phyloP scores from a whole-genome alignment of 2,113 vertebrate species.

The Bucco capensis region DNA sequence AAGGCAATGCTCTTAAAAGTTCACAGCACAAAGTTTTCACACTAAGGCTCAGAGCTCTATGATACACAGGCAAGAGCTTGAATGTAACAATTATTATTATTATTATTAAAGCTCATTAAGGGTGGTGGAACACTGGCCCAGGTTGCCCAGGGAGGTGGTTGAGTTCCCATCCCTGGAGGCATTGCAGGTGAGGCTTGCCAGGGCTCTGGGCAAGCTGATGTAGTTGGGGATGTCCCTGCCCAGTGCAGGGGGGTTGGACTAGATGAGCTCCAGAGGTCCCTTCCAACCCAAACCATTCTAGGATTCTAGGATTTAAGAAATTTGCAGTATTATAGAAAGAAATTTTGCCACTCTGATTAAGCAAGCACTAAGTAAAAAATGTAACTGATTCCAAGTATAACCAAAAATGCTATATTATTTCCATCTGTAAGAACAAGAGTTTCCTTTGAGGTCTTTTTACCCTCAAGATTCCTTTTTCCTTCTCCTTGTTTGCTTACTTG shows the following conservation, averaged over 20 bases:
- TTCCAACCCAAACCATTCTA: too few species aligned
- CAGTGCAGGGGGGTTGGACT: too few species aligned
- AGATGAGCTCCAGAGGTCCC: too few species aligned
- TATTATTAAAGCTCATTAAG: too few species aligned
- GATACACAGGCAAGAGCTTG: not conserved
- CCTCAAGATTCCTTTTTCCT: not conserved
- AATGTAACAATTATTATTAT: not conserved
- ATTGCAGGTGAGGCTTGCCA: too few species aligned
- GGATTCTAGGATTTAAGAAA: too few species aligned
- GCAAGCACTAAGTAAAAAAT: not conserved
- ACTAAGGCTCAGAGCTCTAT: not conserved
- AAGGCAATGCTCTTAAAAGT: not conserved
- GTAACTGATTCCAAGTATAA: not conserved
- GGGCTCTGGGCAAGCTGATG: too few species aligned
- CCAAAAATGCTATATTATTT: not conserved
- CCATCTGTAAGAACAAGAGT: not conserved
- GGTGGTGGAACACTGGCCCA: too few species aligned
- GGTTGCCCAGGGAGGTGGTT: too few species aligned
- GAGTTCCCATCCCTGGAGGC: too few species aligned
- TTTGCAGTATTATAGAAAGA: not conserved
- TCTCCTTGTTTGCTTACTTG: not conserved
- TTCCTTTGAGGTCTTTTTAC: not conserved
- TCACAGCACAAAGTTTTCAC: not conserved
- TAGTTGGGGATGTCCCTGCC: too few species aligned
- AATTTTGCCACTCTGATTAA: not conserved